Conservation (phyloP, 2,113 vertebrate species). For the Tympanuchus pallidicinctus region DNA sequence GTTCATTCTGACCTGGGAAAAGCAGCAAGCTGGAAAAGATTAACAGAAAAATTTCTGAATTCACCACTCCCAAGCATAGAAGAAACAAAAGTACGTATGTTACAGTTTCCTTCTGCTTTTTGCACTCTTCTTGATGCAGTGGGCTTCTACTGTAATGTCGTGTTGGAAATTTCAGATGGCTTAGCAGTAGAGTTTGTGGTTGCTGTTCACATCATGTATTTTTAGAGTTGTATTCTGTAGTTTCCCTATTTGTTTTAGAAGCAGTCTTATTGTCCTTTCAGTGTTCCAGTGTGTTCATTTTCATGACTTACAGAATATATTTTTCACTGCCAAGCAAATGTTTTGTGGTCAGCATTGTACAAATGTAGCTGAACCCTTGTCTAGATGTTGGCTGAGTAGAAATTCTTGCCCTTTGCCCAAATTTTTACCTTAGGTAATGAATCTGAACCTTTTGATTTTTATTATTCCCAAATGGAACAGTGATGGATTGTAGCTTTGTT, state of each 20-base stretch:
- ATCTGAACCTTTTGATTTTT: not conserved
- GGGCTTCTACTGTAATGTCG: not conserved
- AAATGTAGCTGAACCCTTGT: not conserved
- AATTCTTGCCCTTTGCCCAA: not conserved
- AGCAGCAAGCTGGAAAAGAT: constrained; percentile 91
- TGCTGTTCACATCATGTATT: not conserved
- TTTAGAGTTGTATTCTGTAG: not conserved
- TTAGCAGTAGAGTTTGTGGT: not conserved
- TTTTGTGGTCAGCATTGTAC: not conserved
- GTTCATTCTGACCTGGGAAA: constrained; percentile 94
- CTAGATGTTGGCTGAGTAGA: not conserved
- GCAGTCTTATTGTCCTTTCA: not conserved
- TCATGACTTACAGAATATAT: not conserved
- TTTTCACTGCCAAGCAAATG: not conserved
- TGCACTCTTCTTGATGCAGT: not conserved
- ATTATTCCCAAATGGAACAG: not conserved
- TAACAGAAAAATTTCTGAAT: constrained; percentile 91
- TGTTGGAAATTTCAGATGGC: not conserved
- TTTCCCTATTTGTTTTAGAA: not conserved
- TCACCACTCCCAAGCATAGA: constrained; percentile 84
- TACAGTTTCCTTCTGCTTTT: not conserved
- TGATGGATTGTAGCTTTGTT: not conserved
- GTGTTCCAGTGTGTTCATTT: not conserved
- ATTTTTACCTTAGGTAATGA: not conserved
- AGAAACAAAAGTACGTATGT: constrained; percentile 82